Conservation (phyloP, 2,797 vertebrate genomes). For the Sylvilagus floridanus region DNA sequence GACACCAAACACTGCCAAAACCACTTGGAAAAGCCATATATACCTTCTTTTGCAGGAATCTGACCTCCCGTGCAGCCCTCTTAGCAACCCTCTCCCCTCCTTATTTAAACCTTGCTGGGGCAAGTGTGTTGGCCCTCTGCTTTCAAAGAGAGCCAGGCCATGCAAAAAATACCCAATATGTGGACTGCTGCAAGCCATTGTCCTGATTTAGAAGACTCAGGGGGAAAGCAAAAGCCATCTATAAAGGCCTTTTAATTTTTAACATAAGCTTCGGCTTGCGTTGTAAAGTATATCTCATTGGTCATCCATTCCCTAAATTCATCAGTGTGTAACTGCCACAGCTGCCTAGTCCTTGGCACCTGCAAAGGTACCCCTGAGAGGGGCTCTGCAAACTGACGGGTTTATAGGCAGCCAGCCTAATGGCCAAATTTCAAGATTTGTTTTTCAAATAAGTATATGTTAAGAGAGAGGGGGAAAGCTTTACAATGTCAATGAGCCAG, state of each 20-base stretch:
- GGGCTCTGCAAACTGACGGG: constrained; percentile 80
- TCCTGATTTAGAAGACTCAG: constrained; percentile 86
- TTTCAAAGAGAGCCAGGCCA: constrained; percentile 61
- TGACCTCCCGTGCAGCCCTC: not conserved
- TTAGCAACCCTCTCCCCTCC: not conserved
- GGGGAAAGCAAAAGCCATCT: constrained; percentile 85
- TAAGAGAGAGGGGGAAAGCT: constrained; percentile 50
- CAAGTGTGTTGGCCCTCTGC: constrained; percentile 63
- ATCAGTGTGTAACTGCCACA: constrained; percentile 83
- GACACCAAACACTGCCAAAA: not conserved
- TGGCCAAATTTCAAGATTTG: constrained; percentile 87
- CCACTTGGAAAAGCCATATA: constrained; percentile 47
- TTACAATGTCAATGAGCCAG: constrained; percentile 84
- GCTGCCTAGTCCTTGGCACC: constrained; percentile 87
- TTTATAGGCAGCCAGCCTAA: constrained; percentile 86
- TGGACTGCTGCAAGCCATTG: constrained; percentile 79
- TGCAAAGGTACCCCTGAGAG: constrained; percentile 84
- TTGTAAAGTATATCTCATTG: constrained; percentile 87
- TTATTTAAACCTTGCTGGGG: not conserved
- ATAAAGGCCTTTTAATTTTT: constrained; percentile 87
- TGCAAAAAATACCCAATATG: constrained; percentile 66
- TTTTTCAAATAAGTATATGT: constrained; percentile 87
- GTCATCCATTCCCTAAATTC: constrained; percentile 87
- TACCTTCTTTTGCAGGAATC: not conserved
- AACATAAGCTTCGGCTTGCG: constrained; percentile 86